A percentile compares a stretch with the other conserved stretches of the same genome.
These are phyloP conservation scores for Platichthys stellatus DNA, from an alignment of 2,113 vertebrate genomes.

Conservation along the genomic window DNA sequence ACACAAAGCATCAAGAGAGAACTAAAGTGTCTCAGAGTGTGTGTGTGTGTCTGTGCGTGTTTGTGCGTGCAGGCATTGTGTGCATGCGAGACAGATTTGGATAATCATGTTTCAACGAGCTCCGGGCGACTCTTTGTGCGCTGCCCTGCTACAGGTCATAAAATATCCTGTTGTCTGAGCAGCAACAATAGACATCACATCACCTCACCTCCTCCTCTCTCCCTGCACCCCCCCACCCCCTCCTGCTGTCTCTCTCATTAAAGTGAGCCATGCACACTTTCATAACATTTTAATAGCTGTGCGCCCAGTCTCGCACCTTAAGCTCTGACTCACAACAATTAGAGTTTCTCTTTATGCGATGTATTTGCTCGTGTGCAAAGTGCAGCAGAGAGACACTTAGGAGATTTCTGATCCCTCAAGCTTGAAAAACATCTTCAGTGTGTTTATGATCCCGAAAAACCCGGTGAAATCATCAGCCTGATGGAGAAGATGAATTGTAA, in stretches of 20 bases:
- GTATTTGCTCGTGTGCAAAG: conserved; percentile 4
- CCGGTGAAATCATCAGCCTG: conserved; percentile 27
- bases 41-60: neutral
- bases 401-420: conserved; percentile 8
- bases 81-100: conserved; percentile 33
- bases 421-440: neutral
- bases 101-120: conserved; percentile 65
- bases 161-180: conserved; percentile 49
- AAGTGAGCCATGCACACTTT: conserved; percentile 47
- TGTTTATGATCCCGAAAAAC: neutral
- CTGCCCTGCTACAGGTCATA: conserved; percentile 53
- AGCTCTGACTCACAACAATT: conserved; percentile 57
- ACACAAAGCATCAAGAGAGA: conserved; percentile 1
- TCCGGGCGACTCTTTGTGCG: conserved; percentile 33
- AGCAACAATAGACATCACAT: conserved; percentile 48
- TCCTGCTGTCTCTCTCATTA: conserved; percentile 47
- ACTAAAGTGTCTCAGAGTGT: neutral
- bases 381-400: conserved; percentile 15
- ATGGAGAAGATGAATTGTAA: conserved; percentile 6
- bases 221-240: neutral
- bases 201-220: conserved; percentile 20
- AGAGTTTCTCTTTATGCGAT: conserved; percentile 28
- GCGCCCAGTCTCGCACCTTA: neutral
- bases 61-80: neutral
- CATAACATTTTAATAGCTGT: conserved; percentile 63